Base-by-base conservation (phyloP, 2,797 vertebrate genomes). In the Bucorvus abyssinicus region DNA sequence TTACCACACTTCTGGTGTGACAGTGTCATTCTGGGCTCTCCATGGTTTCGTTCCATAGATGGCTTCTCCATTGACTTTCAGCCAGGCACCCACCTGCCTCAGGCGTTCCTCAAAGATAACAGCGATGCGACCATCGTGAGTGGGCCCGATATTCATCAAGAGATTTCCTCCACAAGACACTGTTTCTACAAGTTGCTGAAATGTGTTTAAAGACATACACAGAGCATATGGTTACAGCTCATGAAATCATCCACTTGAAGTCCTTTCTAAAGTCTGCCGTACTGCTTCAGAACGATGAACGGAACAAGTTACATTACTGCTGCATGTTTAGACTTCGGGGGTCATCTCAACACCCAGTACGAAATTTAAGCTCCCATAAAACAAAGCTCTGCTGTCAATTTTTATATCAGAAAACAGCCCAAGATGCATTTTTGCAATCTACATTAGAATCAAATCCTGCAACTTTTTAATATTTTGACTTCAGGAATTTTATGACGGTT, bases 161-260 rank as follows among this genome's bases (percentile, higher is more conserved):
- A 99, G 97, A 96, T 99, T 99, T 77, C 99, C 99, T 30, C 99
- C 99, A 63, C 98, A 99, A 14, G 99, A 98, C 69, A 99, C 99
- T 0, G 99, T 99, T 97, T 99, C 98, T 71, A 98, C 99, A 67
- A 99, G 96, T 63, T 98, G 97, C 99, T 99, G 96, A 94, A 92
- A 96, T 36, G 92, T 93, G 89, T 95, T 90, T 32, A 71, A 92
- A 89, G 71, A 96, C 21, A 38, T 2, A 55, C 20, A 75, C 10
- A 68, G 40, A 93, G 18, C 68, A 84, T 20, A 44, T 6, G 24
- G 50, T 85, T 64, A 92, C 0, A 1, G 47, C 59, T 32, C 75
- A 78, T 59, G 50, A 83, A 83, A 79, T 32, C 5, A 19, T 29
- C 5, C 14, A 15, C 68, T 49, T 36, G 12, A 91, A 90, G 29